phyloP scores from a whole-genome alignment of 2,888 invertebrate genomes.

The Diplazon laetatorius region DNA sequence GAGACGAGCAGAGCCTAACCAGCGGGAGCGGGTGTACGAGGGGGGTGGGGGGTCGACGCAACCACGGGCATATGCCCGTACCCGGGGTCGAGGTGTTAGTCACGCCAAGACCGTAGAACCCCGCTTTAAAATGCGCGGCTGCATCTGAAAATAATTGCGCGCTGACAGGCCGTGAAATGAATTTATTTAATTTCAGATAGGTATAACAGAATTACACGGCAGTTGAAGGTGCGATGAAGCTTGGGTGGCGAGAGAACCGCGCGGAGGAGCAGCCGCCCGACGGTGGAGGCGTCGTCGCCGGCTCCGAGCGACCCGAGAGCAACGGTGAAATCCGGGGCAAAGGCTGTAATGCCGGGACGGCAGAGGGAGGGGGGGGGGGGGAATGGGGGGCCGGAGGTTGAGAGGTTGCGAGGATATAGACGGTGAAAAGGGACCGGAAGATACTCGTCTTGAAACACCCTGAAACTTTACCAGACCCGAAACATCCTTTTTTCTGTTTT shows the following conservation, averaged over 20 bases:
- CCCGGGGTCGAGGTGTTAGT: conserved; percentile 76
- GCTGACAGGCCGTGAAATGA: conserved; percentile 83
- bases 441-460: conserved; percentile 41
- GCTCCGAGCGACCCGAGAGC: conserved; percentile 35
- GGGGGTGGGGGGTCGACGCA: too few species aligned
- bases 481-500: conserved; percentile 7
- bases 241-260: conserved; percentile 74
- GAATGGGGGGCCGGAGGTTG: conserved; percentile 21
- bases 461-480: conserved; percentile 44
- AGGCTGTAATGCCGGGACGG: conserved; percentile 37
- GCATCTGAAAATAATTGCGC: conserved; percentile 82
- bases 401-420: conserved; percentile 12
- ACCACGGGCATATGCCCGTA: conserved; percentile 28
- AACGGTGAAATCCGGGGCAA: conserved; percentile 24
- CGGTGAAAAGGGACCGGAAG: conserved; percentile 47
- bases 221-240: conserved; percentile 80
- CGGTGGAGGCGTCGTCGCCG: conserved; percentile 44
- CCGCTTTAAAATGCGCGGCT: conserved; percentile 77
- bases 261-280: too few species aligned
- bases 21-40: too few species aligned
- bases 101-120: conserved; percentile 70
- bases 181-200: conserved; percentile 82
- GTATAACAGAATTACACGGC: conserved; percentile 82
- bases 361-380: conserved; percentile 20
- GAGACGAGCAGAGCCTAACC: conserved; percentile 18